These are phyloP conservation scores for Dilophus febrilis DNA, from an alignment of 2,888 invertebrate genomes.

Conservation along the genomic window DNA sequence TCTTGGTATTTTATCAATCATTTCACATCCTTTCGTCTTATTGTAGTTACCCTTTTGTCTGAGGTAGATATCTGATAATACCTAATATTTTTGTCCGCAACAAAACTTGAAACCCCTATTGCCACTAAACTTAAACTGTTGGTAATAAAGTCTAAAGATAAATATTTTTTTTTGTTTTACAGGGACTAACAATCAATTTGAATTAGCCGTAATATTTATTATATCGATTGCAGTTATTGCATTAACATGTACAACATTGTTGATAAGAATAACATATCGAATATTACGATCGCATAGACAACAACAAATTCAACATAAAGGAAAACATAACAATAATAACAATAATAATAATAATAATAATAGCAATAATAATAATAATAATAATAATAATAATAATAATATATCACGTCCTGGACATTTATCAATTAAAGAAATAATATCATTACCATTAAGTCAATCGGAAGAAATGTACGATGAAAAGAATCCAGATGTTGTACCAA, in stretches of 20 bases:
- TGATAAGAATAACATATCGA: constrained; percentile 28
- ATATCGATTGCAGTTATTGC: constrained; percentile 31
- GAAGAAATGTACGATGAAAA: constrained; percentile 71
- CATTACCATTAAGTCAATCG: constrained; percentile 43
- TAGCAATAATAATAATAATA: constrained; percentile 25
- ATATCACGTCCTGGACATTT: constrained; percentile 43
- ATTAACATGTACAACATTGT: constrained; percentile 28
- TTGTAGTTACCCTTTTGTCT: too few relatives aligned
- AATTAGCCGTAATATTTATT: constrained; percentile 35
- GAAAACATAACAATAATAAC: constrained; percentile 20
- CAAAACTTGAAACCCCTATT: constrained; percentile 4
- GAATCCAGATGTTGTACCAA: constrained; percentile 77
- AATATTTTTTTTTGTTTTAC: constrained; percentile 17
- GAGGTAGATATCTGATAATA: background rate
- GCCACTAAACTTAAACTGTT: too few relatives aligned
- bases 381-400: too few relatives aligned
- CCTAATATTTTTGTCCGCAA: background rate
- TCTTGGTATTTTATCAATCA: background rate
- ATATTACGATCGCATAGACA: constrained; percentile 27
- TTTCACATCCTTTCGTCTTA: background rate
- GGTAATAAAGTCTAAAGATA: background rate
- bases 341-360: constrained; percentile 23
- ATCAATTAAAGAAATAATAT: constrained; percentile 47
- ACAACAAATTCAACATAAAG: constrained; percentile 27
- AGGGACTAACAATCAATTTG: constrained; percentile 35